phyloP scores from a whole-genome alignment of 2,888 invertebrate species.

The Nebria brevicollis region DNA sequence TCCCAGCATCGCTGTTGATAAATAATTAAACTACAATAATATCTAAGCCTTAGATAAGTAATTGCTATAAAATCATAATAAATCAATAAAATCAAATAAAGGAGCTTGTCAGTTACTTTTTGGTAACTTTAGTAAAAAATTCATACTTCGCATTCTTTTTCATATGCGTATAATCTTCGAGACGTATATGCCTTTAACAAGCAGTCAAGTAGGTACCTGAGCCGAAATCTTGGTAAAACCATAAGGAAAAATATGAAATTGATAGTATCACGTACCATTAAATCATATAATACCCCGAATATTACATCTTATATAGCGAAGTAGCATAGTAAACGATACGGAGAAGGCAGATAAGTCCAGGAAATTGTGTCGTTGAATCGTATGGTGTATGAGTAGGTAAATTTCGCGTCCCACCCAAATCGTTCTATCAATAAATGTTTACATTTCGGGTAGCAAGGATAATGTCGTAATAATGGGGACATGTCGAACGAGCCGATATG shows the following conservation, averaged over 20 bases:
- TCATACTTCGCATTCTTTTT: not conserved
- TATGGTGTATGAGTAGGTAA: conserved; percentile 8
- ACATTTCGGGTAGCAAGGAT: conserved; percentile 40
- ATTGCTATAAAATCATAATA: too few relatives aligned
- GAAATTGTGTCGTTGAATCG: conserved; percentile 42
- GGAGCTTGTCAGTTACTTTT: too few relatives aligned
- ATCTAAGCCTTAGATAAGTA: too few relatives aligned
- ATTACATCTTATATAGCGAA: conserved; percentile 25
- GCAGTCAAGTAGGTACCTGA: not conserved
- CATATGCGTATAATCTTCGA: not conserved
- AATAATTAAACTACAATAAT: too few relatives aligned
- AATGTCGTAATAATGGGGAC: conserved; percentile 34
- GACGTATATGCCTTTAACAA: not conserved
- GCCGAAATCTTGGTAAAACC: not conserved
- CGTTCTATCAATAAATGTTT: conserved; percentile 32
- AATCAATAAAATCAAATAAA: too few relatives aligned
- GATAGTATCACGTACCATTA: conserved; percentile 34
- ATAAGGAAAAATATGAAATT: conserved; percentile 28
- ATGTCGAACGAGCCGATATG: conserved; percentile 14
- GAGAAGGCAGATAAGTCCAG: conserved; percentile 37
- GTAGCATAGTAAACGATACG: conserved; percentile 39
- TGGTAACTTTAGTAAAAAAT: not conserved
- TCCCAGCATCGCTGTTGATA: not conserved
- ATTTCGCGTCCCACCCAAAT: not conserved
- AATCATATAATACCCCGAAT: conserved; percentile 44